A percentile compares a stretch with the other conserved stretches of the same genome.
phyloP scores from a whole-genome alignment of 2,113 vertebrate species.

The Propithecus coquereli region DNA sequence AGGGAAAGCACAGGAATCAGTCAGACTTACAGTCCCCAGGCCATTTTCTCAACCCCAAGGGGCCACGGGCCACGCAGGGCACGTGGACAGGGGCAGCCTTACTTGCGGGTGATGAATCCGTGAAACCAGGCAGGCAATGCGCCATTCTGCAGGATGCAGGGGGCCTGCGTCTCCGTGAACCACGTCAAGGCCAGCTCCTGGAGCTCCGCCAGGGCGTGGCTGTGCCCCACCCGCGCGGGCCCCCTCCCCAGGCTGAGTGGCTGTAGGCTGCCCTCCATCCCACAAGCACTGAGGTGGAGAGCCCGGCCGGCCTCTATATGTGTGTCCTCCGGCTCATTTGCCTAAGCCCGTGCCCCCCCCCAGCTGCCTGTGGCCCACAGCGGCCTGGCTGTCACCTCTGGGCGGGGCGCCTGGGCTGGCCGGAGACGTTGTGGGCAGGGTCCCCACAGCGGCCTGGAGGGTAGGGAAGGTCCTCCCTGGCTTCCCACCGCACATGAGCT shows the following conservation, averaged over 20 bases:
- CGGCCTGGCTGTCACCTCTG: slow-evolving; percentile 70
- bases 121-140: slow-evolving; percentile 89
- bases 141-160: slow-evolving; percentile 82
- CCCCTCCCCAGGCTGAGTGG: background rate
- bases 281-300: background rate
- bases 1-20: background rate
- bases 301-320: background rate
- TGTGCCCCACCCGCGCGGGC: background rate
- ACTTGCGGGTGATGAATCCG: slow-evolving; percentile 90
- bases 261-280: slow-evolving; percentile 79
- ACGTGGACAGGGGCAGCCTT: slow-evolving; percentile 59
- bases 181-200: slow-evolving; percentile 83
- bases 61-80: background rate
- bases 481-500: background rate
- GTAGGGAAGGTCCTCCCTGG: no score
- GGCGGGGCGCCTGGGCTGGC: background rate
- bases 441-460: background rate
- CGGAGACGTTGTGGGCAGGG: background rate
- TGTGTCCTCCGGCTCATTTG: slow-evolving; percentile 79
- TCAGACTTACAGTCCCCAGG: background rate
- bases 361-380: slow-evolving; percentile 15
- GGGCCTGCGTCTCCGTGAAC: slow-evolving; percentile 87
- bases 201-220: slow-evolving; percentile 67
- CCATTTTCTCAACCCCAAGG: rapidly evolving
- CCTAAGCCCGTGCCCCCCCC: slow-evolving; percentile 74